phyloP scores from a whole-genome alignment of 2,888 invertebrate genomes.

The Heliconius erato region DNA sequence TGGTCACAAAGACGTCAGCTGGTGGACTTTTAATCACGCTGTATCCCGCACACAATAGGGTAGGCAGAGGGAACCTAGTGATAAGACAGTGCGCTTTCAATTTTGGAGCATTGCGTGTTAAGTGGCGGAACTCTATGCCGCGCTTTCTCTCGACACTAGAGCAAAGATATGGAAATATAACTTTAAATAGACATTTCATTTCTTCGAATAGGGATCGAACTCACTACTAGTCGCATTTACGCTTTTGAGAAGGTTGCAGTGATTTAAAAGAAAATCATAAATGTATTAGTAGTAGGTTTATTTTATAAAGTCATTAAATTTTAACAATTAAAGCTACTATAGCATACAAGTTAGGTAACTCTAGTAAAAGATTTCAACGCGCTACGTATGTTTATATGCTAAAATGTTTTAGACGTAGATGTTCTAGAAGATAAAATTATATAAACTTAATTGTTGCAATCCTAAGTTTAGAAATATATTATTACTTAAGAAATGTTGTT shows the following conservation, averaged over 20 bases:
- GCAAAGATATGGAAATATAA: too few species aligned
- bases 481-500: conserved; percentile 5
- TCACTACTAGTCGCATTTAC: too few species aligned
- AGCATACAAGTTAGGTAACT: conserved; percentile 35
- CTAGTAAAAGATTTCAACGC: conserved; percentile 56
- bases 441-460: conserved; percentile 33
- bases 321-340: background rate
- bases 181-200: too few species aligned
- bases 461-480: conserved; percentile 17
- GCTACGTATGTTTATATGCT: conserved; percentile 32
- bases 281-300: background rate
- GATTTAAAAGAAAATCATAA: background rate
- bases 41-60: too few species aligned
- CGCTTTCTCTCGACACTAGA: too few species aligned
- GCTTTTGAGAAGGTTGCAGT: background rate
- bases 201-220: too few species aligned
- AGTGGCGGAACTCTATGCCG: too few species aligned
- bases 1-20: background rate
- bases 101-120: too few species aligned
- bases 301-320: background rate
- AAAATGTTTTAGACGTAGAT: conserved; percentile 38
- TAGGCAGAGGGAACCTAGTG: too few species aligned
- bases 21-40: background rate
- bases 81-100: too few species aligned
- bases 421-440: conserved; percentile 39